A percentile compares a stretch with the other conserved stretches of the same genome.
Evolutionary conservation across 1,140 invertebrate genomes (phyloP).

Genomic region (Cotesia vestalis): DNA sequence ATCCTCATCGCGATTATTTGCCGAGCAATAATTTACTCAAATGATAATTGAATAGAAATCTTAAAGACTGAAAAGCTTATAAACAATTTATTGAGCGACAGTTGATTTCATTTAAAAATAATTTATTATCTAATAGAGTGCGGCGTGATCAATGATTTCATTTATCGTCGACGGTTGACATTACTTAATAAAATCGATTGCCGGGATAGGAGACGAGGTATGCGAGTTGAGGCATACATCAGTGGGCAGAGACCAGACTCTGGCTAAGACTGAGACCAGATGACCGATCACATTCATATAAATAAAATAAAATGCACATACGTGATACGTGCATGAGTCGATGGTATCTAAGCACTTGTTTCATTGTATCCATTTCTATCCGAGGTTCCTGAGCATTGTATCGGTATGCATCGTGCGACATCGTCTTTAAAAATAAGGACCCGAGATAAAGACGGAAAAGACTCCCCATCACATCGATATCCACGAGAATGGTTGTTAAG

Average conservation of each 20-base stretch:
- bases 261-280: neutral
- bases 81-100: no score
- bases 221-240: constrained; percentile 2
- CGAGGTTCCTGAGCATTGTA: constrained; percentile 27
- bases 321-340: constrained; percentile 23
- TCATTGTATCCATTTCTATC: constrained; percentile 24
- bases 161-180: neutral
- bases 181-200: constrained; percentile 24
- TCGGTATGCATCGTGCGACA: constrained; percentile 40
- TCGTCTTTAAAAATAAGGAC: neutral
- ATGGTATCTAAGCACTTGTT: constrained; percentile 29
- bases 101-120: no score
- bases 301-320: no score
- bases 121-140: neutral
- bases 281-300: constrained; percentile 6
- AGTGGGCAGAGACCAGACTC: no score
- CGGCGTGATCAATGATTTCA: constrained; percentile 8
- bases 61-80: no score
- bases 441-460: constrained; percentile 19
- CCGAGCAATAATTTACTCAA: no score
- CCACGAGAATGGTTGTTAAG: neutral
- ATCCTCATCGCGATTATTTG: no score
- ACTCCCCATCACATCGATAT: no score
- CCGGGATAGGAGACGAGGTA: neutral
- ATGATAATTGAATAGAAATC: no score